Conservation (phyloP, 1,140 invertebrate genomes). For the Episyrphus balteatus region DNA sequence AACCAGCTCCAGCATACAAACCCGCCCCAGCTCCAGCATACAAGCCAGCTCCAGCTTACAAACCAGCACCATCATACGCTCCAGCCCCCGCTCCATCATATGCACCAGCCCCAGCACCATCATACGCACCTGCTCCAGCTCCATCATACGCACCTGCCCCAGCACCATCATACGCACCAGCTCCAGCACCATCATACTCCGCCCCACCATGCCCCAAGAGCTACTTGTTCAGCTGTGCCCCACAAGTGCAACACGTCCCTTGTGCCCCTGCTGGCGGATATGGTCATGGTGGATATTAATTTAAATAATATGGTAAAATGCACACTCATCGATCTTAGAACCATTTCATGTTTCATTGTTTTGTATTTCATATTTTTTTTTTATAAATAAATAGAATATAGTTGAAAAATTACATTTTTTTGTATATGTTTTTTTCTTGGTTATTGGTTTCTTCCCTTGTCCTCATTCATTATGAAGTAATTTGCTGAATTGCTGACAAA, state of each 20-base stretch:
- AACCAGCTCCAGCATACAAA: too few species aligned
- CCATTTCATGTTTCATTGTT: constrained; percentile 10
- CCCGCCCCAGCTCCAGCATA: too few species aligned
- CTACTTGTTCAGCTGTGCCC: constrained; percentile 34
- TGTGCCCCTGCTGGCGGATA: constrained; percentile 20
- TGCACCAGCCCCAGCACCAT: constrained; percentile 10
- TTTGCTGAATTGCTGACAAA: too few species aligned
- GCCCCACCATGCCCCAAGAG: constrained; percentile 29
- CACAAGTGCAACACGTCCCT: constrained; percentile 26
- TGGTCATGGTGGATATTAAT: constrained; percentile 23
- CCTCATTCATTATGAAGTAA: not conserved
- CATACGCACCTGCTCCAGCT: constrained; percentile 13
- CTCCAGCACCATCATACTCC: constrained; percentile 8
- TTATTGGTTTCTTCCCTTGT: not conserved
- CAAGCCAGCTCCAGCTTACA: too few species aligned
- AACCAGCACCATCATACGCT: too few species aligned
- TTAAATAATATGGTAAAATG: constrained; percentile 23
- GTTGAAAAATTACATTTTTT: not conserved
- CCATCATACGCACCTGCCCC: constrained; percentile 1
- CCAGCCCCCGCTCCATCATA: constrained; percentile 6
- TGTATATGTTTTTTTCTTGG: not conserved
- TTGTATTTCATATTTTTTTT: not conserved
- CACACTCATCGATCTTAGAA: constrained; percentile 22
- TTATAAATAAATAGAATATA: not conserved
- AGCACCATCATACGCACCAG: constrained; percentile 7